These are phyloP conservation scores for Sanderia malayensis DNA, from an alignment of 30 jellyfish, hydroid and myxozoan species.

Conservation along the genomic window DNA sequence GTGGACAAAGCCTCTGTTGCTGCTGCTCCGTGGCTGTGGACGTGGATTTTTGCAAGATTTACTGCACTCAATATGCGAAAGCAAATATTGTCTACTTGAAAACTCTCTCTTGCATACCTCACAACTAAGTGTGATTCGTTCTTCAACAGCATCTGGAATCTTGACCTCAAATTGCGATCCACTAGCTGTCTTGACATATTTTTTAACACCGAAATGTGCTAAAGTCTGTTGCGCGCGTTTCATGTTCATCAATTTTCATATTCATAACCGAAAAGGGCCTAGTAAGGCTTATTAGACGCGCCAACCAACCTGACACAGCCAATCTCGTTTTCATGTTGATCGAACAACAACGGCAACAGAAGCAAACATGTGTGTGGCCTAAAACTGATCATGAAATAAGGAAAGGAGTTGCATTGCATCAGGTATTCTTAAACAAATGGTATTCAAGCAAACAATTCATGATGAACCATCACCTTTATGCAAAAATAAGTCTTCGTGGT, in stretches of 20 bases:
- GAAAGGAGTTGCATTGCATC: no score
- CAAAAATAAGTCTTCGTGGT: conserved; percentile 8
- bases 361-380: no score
- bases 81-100: conserved; percentile 22
- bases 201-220: conserved; percentile 16
- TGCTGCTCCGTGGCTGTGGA: conserved; percentile 21
- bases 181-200: conserved; percentile 42
- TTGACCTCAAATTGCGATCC: conserved; percentile 43
- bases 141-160: conserved; percentile 44
- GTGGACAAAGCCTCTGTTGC: conserved; percentile 14
- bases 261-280: conserved; percentile 11
- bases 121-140: conserved; percentile 26
- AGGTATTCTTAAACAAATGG: not conserved
- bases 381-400: no score
- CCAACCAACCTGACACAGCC: no score
- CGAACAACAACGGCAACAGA: no score
- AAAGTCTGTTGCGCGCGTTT: conserved; percentile 33
- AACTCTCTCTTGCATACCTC: conserved; percentile 31
- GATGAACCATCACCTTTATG: conserved; percentile 5
- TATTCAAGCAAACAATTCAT: not conserved
- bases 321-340: no score
- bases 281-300: no score
- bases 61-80: conserved; percentile 34
- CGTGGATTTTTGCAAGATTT: conserved; percentile 36
- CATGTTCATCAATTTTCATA: conserved; percentile 28